Base-by-base conservation (phyloP, 2,888 invertebrate species). In the Habrosyne pyritoides region DNA sequence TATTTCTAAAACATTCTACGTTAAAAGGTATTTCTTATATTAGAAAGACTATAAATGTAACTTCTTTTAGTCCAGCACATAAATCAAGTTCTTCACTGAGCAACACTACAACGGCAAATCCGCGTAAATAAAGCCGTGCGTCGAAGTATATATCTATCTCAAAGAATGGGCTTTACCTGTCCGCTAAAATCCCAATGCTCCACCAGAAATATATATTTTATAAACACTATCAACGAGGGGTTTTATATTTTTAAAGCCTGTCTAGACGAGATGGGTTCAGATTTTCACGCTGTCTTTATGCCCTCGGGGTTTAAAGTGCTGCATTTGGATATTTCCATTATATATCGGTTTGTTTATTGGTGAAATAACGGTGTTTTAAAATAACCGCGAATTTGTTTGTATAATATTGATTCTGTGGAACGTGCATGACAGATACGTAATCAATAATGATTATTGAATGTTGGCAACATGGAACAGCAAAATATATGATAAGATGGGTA, bases 231-330 rank as follows among this genome's bases (percentile, higher is more conserved):
- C 59, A 47, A 48, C 52, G 55, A 59, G 14, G 18, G 53, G 55
- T 55, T 57, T 60, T 60, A 54, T 59, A 67, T 67, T 66, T 67
- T 61, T 58, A 53, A 64, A 68, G 59, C 57, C 50, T 56, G 53
- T 52, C 51, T 57, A 55, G 52, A 60, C 56, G 60, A 56, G 24
- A 21, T 24, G 46, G 55, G 51, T 52, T 46, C 53, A 53, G 49
- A 46, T 49, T 53, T 63, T 21, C 48, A 53, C 58, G 53, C 60
- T 49, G 57, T 52, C 56, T 30, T 59, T 50, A 59, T 55, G 56
- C 57, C 54, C 14, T 14, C 52, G 53, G 52, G 53, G 56, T 36
- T 56, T 53, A 57, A 14, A 42, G 42, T 36, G 5, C 0, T 36
- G 14, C 36, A 36, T 36, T 6, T 1, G 12, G 18, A 42, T 42